Percentiles rank a stretch among this genome's conserved stretches.
Conservation (phyloP, 2,888 invertebrate species). For the Tachina lurida region DNA sequence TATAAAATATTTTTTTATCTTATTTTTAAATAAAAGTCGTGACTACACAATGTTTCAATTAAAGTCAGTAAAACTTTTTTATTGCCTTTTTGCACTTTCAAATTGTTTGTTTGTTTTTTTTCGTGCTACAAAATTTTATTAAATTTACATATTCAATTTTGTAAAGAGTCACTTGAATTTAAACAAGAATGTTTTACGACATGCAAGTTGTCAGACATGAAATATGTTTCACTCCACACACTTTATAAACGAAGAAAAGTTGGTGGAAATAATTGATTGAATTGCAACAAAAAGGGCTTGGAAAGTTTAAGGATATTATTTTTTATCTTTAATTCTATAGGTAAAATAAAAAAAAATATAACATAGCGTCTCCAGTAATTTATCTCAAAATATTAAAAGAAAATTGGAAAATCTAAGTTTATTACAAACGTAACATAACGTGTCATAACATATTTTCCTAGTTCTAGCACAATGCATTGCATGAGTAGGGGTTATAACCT, state of each 20-base stretch:
- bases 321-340: neutral
- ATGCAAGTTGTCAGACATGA: neutral
- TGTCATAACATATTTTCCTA: too few species aligned
- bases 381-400: too few species aligned
- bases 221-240: neutral
- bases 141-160: slow-evolving; percentile 21
- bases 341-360: too few species aligned
- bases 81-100: slow-evolving; percentile 18
- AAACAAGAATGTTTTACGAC: slow-evolving; percentile 2
- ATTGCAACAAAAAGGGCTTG: neutral
- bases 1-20: slow-evolving; percentile 12
- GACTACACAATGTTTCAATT: slow-evolving; percentile 58
- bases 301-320: neutral
- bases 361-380: too few species aligned
- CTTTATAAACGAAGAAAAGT: neutral
- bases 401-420: too few species aligned
- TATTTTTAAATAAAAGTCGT: slow-evolving; percentile 51
- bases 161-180: neutral
- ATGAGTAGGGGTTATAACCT: too few species aligned
- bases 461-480: too few species aligned
- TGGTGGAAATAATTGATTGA: neutral
- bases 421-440: too few species aligned
- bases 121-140: neutral
- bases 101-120: slow-evolving; percentile 6
- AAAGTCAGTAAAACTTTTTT: slow-evolving; percentile 29